phyloP scores from a whole-genome alignment of 2,113 vertebrate species.

The Panthera uncia region DNA sequence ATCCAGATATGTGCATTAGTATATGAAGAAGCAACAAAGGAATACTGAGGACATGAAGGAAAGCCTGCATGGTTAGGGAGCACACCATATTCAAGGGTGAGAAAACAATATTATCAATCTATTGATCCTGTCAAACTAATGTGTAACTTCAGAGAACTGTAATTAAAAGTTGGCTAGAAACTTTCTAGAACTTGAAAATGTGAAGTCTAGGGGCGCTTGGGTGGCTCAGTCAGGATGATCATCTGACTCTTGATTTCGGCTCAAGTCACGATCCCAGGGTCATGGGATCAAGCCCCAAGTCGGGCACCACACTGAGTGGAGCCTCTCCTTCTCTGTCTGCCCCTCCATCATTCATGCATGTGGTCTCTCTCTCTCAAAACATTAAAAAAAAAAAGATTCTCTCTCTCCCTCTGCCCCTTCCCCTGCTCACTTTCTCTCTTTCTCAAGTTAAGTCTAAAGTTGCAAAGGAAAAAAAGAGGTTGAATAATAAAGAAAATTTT shows the following conservation, averaged over 20 bases:
- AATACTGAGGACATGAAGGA: background rate
- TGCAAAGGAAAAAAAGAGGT: background rate
- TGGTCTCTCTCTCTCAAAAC: too few relatives aligned
- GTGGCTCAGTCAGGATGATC: too few relatives aligned
- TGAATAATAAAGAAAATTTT: background rate
- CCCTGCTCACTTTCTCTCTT: too few relatives aligned
- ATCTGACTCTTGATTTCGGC: too few relatives aligned
- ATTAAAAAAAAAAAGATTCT: too few relatives aligned
- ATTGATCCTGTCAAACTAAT: background rate
- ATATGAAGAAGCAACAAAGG: background rate
- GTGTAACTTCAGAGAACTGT: background rate
- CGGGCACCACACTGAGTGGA: too few relatives aligned
- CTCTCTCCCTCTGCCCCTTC: too few relatives aligned
- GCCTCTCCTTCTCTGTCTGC: too few relatives aligned
- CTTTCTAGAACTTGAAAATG: conserved; percentile 24
- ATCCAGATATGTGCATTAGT: background rate
- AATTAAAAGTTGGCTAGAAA: conserved; percentile 13
- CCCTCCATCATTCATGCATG: too few relatives aligned
- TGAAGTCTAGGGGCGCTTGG: background rate
- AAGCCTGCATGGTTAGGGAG: background rate
- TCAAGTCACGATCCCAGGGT: too few relatives aligned
- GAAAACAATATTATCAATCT: background rate
- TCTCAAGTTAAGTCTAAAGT: background rate
- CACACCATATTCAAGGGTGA: background rate
- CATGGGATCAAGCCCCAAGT: too few relatives aligned